Evolutionary conservation across 2,797 vertebrate genomes (phyloP).

Genomic region (Carapus acus): DNA sequence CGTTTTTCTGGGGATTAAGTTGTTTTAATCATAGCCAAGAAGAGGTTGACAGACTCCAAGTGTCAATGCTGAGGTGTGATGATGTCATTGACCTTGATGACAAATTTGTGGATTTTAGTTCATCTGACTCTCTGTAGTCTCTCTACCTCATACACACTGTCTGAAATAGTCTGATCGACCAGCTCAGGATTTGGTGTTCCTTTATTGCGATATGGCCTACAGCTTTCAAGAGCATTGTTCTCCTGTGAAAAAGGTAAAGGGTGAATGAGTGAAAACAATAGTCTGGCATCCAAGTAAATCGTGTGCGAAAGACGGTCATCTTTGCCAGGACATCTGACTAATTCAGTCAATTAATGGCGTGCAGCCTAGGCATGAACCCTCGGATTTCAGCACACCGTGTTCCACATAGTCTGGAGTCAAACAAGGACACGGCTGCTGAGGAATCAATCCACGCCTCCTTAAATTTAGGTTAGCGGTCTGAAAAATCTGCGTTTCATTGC

Average conservation of each 20-base stretch:
- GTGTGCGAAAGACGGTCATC: constrained; percentile 18
- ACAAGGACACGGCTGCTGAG: constrained; percentile 59
- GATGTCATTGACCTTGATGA: background rate
- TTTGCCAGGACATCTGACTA: constrained; percentile 27
- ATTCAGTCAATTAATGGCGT: constrained; percentile 25
- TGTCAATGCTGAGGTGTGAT: too few relatives aligned
- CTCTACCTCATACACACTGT: background rate
- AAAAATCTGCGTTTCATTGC: background rate
- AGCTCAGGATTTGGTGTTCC: background rate
- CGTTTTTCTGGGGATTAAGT: background rate
- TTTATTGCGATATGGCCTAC: constrained; percentile 12
- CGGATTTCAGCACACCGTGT: constrained; percentile 60
- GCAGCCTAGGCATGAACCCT: constrained; percentile 31
- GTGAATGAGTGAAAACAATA: constrained; percentile 15
- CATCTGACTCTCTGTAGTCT: background rate
- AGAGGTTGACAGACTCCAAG: too few relatives aligned
- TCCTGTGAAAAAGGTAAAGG: constrained; percentile 6
- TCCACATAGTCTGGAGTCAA: constrained; percentile 58
- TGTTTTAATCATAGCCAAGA: background rate
- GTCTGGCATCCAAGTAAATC: constrained; percentile 15
- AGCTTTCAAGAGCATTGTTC: constrained; percentile 8
- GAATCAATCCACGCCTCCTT: constrained; percentile 48
- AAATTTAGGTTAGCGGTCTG: constrained; percentile 22
- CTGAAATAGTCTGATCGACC: background rate
- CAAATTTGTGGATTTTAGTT: background rate